Evolutionary conservation across 2,113 vertebrate species (phyloP).

Genomic region (Mormoops blainvillei): DNA sequence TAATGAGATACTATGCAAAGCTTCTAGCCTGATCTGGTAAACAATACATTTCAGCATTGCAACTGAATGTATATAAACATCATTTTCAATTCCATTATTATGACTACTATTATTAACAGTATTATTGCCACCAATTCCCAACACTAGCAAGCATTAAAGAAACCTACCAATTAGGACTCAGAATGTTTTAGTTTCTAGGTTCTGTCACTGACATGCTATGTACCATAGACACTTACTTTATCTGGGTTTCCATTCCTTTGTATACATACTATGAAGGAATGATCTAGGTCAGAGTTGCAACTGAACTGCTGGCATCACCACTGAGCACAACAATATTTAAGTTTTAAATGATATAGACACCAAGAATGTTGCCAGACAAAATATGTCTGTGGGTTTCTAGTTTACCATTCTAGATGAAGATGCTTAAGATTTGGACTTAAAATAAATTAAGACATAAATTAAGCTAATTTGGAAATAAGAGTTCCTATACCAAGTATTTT

Average conservation of each 20-base stretch:
- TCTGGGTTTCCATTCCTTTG: not conserved
- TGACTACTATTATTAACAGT: not conserved
- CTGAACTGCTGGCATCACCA: not conserved
- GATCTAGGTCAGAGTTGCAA: not conserved
- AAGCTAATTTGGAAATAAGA: not conserved
- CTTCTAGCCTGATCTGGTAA: not conserved
- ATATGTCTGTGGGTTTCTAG: not conserved
- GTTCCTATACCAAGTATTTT: not conserved
- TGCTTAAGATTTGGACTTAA: not conserved
- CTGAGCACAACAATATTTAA: not conserved
- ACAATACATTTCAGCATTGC: not conserved
- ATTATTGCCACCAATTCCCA: not conserved
- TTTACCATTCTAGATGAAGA: not conserved
- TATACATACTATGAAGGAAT: not conserved
- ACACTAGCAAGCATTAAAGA: not conserved
- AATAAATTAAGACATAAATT: constrained; percentile 32
- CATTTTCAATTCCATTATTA: not conserved
- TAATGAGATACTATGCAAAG: not conserved
- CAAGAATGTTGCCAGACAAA: not conserved
- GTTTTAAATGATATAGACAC: not conserved
- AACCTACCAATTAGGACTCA: not conserved
- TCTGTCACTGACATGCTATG: not conserved
- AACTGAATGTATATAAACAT: not conserved
- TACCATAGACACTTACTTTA: not conserved
- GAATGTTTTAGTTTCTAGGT: not conserved